Base-by-base conservation (phyloP, 2,888 invertebrate species). In the Epistrophe eligans region DNA sequence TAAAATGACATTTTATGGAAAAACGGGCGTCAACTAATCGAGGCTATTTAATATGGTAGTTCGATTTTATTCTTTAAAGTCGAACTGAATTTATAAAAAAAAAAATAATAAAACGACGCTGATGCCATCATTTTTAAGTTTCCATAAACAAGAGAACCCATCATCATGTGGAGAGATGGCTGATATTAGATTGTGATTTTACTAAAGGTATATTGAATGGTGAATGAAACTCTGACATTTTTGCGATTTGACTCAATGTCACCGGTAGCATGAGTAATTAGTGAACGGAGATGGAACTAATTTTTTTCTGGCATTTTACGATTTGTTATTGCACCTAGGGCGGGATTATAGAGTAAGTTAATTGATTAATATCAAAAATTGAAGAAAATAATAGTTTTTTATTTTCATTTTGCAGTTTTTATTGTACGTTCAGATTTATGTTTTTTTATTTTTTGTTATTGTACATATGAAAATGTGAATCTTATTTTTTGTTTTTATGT, bases 201-300 rank as follows among this genome's bases (percentile, higher is more conserved):
- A 72, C 45, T 55, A 11, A 50, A 48, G 45, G 62, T 43, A 24
- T 24, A 62, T 40, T 62, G 58, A 38, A 58, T 58, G 35, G 58
- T 58, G 38, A 70, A 52, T 52, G 48, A 35, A 28, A 45, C 58
- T 84, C 70, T 84, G 84, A 43, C 84, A 84, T 84, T 84, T 84
- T 38, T 76, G 50, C 35, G 43, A 43, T 24, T 57, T 17, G 50
- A 66, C 70, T 84, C 84, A 84, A 84, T 84, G 84, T 79, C 83
- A 71, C 43, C 55, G 58, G 57, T 40, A 73, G 52, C 72, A 76
- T 84, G 64, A 84, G 79, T 84, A 84, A 84, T 84, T 84, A 84
- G 52, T 35, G 13, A 55, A 55, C 17, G 32, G 24, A 62, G 55
- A 38, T 71, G n/a, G 32, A 19, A 74, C 43, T 58, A 43, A 55